Evolutionary conservation across 2,888 invertebrate species (phyloP).

Genomic region (Patella caerulea): DNA sequence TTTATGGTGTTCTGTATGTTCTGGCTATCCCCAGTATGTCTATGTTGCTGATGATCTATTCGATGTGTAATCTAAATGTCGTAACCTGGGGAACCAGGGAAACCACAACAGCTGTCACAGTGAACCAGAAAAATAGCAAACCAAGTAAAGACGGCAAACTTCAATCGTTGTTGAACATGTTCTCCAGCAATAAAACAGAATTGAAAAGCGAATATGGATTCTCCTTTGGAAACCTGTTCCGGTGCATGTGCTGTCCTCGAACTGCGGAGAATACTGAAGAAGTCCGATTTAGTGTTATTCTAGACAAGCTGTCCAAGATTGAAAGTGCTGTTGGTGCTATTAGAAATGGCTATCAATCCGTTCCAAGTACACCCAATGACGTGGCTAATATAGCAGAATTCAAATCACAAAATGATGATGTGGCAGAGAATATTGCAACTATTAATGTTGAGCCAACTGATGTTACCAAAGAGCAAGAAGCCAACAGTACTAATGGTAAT

Average conservation of each 20-base stretch:
- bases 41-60: constrained; percentile 90
- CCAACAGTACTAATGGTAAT: background rate
- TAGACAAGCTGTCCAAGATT: constrained; percentile 46
- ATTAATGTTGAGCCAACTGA: background rate
- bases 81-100: constrained; percentile 96
- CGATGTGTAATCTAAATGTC: constrained; percentile 92
- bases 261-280: constrained; percentile 23
- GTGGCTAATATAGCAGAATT: background rate
- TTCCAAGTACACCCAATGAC: constrained; percentile 11
- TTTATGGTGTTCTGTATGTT: constrained; percentile 83
- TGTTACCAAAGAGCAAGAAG: constrained; percentile 8
- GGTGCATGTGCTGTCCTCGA: constrained; percentile 57
- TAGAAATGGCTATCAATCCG: constrained; percentile 20
- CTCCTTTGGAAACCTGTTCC: constrained; percentile 59
- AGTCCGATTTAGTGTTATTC: constrained; percentile 46
- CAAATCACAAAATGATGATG: too few species aligned
- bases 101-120: constrained; percentile 39
- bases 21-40: constrained; percentile 96
- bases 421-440: too few species aligned
- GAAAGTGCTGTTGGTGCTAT: constrained; percentile 25
- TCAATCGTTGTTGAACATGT: constrained; percentile 17
- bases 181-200: constrained; percentile 9
- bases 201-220: constrained; percentile 56
- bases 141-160: constrained; percentile 35
- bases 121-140: constrained; percentile 33